A percentile compares a stretch with the other conserved stretches of the same genome.
Conservation (phyloP, 2,113 vertebrate species). For the Leptocoma aspasia region DNA sequence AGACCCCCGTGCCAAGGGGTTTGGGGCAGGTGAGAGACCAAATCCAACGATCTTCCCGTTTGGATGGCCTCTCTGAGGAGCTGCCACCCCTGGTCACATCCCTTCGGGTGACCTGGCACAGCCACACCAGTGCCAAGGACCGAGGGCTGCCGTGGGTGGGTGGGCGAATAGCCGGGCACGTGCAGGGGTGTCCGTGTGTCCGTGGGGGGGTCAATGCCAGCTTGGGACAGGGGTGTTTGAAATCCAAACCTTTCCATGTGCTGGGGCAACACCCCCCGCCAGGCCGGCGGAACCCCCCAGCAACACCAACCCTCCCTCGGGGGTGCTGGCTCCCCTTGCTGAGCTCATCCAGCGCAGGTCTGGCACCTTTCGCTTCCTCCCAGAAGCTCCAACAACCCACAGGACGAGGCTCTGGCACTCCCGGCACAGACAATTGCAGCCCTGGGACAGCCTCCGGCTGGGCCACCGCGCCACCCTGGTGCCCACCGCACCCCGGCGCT, state of each 20-base stretch:
- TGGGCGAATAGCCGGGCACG: fast-evolving
- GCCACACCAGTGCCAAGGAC: fast-evolving
- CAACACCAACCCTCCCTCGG: fast-evolving
- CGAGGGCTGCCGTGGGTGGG: background rate
- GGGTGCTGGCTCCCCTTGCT: fast-evolving
- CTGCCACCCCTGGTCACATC: fast-evolving
- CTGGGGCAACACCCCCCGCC: background rate
- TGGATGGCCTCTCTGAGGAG: fast-evolving
- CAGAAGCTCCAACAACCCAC: background rate
- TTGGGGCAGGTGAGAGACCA: no score
- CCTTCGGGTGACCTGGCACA: background rate
- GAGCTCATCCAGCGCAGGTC: background rate
- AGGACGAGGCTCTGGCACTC: background rate
- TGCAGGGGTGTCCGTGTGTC: background rate
- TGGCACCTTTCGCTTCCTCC: background rate
- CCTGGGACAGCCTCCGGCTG: background rate
- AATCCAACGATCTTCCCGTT: fast-evolving
- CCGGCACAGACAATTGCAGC: fast-evolving
- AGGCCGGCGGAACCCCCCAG: fast-evolving
- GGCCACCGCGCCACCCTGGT: fast-evolving
- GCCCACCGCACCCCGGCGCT: fast-evolving
- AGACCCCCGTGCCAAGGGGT: fast-evolving
- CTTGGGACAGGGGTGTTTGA: fast-evolving
- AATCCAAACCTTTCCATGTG: fast-evolving
- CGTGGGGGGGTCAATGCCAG: fast-evolving